Evolutionary conservation across 1,140 invertebrate species (phyloP).

Genomic region (Drosophila ficusphila): DNA sequence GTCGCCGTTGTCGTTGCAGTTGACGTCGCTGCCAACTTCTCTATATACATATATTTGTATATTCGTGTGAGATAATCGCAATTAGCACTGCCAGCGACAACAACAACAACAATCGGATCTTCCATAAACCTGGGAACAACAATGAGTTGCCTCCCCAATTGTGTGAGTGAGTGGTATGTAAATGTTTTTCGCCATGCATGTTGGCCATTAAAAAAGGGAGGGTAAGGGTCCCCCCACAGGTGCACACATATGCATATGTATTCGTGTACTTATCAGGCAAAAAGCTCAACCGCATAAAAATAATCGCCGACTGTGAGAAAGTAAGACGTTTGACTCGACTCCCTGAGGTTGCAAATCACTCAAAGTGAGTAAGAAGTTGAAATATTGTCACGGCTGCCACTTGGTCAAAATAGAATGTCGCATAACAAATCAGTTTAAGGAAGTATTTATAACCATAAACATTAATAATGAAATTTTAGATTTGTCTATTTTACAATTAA

Average conservation of each 20-base stretch:
- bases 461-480: no score
- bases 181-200: constrained; percentile 75
- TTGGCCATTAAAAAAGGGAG: constrained; percentile 77
- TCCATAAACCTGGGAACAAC: constrained; percentile 72
- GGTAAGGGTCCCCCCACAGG: constrained; percentile 45
- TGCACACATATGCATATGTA: constrained; percentile 17
- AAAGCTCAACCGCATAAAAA: constrained; percentile 65
- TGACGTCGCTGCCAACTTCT: constrained; percentile 39
- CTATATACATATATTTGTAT: constrained; percentile 42
- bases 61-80: constrained; percentile 79
- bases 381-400: neutral
- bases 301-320: constrained; percentile 69
- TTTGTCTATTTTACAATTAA: no score
- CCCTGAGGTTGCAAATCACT: constrained; percentile 16
- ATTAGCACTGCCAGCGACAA: constrained; percentile 71
- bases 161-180: constrained; percentile 52
- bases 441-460: no score
- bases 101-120: constrained; percentile 51
- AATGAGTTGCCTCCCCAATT: constrained; percentile 37
- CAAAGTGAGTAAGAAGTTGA: constrained; percentile 11
- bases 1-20: constrained; percentile 56
- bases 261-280: constrained; percentile 61
- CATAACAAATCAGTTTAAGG: no score
- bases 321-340: constrained; percentile 39
- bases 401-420: neutral